Evolutionary conservation across 2,888 invertebrate genomes (phyloP).

Genomic region (Cistogaster globosa): DNA sequence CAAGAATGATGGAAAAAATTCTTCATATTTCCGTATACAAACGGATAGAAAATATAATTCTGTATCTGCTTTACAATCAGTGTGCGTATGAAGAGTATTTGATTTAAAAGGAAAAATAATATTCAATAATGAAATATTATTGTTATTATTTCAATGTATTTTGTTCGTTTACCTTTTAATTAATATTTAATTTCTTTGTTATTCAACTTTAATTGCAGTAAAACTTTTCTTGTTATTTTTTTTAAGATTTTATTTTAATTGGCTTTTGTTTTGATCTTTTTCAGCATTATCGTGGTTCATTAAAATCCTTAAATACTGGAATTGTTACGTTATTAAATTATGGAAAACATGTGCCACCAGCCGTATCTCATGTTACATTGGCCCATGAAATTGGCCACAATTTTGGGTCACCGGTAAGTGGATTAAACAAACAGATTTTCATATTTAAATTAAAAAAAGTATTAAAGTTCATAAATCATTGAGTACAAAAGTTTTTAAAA

Average conservation of each 20-base stretch:
- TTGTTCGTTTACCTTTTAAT: not conserved
- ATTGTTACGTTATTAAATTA: slow-evolving; percentile 99
- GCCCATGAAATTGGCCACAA: slow-evolving; percentile 99
- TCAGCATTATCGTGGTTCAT: slow-evolving; percentile 96
- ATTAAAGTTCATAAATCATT: slow-evolving; percentile 64
- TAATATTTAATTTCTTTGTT: not conserved
- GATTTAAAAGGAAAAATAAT: not conserved
- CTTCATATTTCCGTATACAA: not conserved
- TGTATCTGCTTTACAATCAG: not conserved
- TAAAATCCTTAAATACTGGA: slow-evolving; percentile 98
- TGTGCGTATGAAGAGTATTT: slow-evolving; percentile 25
- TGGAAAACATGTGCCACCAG: slow-evolving; percentile 98
- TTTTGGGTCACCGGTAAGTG: slow-evolving; percentile 95
- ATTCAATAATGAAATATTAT: not conserved
- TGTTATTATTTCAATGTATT: not conserved
- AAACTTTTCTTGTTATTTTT: not conserved
- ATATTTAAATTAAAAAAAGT: slow-evolving; percentile 12
- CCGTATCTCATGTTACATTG: slow-evolving; percentile 98
- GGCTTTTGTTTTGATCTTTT: slow-evolving; percentile 69
- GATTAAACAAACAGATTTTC: not conserved
- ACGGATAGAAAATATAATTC: not conserved
- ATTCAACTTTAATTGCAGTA: not conserved
- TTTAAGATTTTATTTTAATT: not conserved
- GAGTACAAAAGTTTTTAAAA: slow-evolving; percentile 33
- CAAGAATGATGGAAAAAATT: no score